phyloP scores from a whole-genome alignment of 1,140 invertebrate species.

The Microplitis mediator region DNA sequence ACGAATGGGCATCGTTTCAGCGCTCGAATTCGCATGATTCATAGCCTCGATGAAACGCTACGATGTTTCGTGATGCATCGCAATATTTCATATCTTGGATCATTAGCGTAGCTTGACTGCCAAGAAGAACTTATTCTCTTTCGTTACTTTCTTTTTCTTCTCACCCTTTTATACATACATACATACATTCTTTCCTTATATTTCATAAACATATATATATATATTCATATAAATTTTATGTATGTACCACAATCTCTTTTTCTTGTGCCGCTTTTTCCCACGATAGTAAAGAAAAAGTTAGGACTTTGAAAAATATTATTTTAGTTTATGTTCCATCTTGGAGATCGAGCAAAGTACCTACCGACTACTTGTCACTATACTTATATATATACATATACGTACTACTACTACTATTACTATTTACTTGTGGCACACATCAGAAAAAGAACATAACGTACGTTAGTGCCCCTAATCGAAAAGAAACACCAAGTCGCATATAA shows the following conservation, averaged over 20 bases:
- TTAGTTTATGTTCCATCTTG: background rate
- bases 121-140: constrained; percentile 20
- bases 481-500: constrained; percentile 59
- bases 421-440: background rate
- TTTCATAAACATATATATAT: background rate
- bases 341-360: background rate
- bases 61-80: constrained; percentile 34
- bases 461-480: constrained; percentile 49
- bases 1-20: constrained; percentile 42
- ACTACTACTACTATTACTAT: background rate
- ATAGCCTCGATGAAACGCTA: constrained; percentile 33
- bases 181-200: background rate
- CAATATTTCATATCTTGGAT: constrained; percentile 33
- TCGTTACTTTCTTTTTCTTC: constrained; percentile 2
- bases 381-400: background rate
- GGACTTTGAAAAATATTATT: constrained; percentile 13
- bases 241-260: constrained; percentile 12
- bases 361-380: background rate
- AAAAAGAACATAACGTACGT: background rate
- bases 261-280: constrained; percentile 13
- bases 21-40: constrained; percentile 26
- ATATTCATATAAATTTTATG: background rate
- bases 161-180: background rate
- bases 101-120: constrained; percentile 17
- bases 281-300: constrained; percentile 8